A percentile compares a stretch with the other conserved stretches of the same genome.
phyloP scores from a whole-genome alignment of 2,888 invertebrate genomes.

The Micropterix aruncella region DNA sequence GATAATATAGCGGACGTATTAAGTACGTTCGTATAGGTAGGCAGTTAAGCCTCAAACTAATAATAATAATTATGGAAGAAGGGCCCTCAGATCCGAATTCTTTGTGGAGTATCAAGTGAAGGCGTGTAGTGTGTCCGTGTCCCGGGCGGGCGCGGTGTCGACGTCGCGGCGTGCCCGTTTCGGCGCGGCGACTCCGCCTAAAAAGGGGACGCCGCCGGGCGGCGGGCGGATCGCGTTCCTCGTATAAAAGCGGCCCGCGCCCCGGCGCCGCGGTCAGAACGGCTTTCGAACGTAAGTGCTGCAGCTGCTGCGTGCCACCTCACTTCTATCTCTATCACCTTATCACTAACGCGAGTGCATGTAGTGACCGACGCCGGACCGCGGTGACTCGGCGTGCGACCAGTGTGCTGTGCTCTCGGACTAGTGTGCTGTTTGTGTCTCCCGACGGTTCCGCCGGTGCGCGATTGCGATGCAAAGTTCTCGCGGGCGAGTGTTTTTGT shows the following conservation, averaged over 20 bases:
- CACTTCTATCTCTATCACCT: not conserved
- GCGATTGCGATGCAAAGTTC: too few species aligned
- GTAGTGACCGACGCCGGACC: constrained; percentile 12
- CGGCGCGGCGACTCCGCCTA: constrained; percentile 25
- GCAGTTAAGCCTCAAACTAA: too few species aligned
- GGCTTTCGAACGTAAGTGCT: constrained; percentile 92
- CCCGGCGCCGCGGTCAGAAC: constrained; percentile 80
- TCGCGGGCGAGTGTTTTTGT: too few species aligned
- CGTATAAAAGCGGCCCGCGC: constrained; percentile 62
- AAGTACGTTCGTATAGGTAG: too few species aligned
- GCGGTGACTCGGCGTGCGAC: too few species aligned
- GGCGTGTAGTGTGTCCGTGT: constrained; percentile 20
- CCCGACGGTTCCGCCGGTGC: too few species aligned
- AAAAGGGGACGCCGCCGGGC: constrained; percentile 37
- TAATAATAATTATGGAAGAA: too few species aligned
- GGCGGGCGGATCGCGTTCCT: constrained; percentile 59
- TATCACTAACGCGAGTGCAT: not conserved
- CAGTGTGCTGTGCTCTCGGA: not conserved
- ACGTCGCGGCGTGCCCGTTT: constrained; percentile 1
- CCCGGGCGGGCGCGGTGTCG: constrained; percentile 19
- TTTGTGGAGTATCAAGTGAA: too few species aligned
- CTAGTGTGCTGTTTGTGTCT: not conserved
- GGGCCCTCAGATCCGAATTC: too few species aligned
- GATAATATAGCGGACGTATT: too few species aligned
- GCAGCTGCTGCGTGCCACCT: constrained; percentile 19